These are phyloP conservation scores for Australoheros facetus DNA, from an alignment of 2,797 vertebrate species.

Conservation along the genomic window DNA sequence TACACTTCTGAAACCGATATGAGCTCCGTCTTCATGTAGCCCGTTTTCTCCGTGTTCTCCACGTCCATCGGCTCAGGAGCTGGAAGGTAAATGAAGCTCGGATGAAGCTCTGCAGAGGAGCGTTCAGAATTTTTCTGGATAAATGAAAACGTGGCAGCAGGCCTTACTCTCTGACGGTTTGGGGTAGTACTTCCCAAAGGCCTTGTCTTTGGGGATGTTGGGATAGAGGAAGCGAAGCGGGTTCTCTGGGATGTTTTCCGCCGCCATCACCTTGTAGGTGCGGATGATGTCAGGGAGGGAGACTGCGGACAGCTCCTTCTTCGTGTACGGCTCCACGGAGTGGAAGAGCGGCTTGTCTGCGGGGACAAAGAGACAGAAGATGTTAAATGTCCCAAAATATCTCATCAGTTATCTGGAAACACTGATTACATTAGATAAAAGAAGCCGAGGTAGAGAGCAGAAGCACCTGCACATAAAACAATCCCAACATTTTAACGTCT, in stretches of 20 bases:
- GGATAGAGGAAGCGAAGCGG: conserved; percentile 94
- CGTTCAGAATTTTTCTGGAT: neutral
- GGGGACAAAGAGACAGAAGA: neutral
- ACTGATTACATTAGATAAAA: too few species aligned
- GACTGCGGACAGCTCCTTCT: conserved; percentile 92
- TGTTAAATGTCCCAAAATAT: neutral
- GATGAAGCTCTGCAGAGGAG: neutral
- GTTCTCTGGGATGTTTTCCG: conserved; percentile 95
- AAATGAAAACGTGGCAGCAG: neutral
- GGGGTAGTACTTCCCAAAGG: conserved; percentile 95
- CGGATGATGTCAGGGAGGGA: conserved; percentile 95
- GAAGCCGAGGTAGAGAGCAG: too few species aligned
- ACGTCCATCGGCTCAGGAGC: conserved; percentile 92
- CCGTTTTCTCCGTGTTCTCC: conserved; percentile 80
- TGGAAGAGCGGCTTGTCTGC: conserved; percentile 87
- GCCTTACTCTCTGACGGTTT: conserved; percentile 88
- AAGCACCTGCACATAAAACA: too few species aligned
- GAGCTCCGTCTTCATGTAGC: conserved; percentile 96
- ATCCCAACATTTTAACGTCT: too few species aligned
- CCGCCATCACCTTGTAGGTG: conserved; percentile 97
- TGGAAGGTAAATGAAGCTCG: conserved; percentile 41
- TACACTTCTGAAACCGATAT: conserved; percentile 98
- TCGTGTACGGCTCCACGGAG: conserved; percentile 96
- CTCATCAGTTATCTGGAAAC: neutral
- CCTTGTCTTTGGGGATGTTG: conserved; percentile 89